These are phyloP conservation scores for Formicarius rufipectus DNA, from an alignment of 2,113 vertebrate species.

Conservation along the genomic window DNA sequence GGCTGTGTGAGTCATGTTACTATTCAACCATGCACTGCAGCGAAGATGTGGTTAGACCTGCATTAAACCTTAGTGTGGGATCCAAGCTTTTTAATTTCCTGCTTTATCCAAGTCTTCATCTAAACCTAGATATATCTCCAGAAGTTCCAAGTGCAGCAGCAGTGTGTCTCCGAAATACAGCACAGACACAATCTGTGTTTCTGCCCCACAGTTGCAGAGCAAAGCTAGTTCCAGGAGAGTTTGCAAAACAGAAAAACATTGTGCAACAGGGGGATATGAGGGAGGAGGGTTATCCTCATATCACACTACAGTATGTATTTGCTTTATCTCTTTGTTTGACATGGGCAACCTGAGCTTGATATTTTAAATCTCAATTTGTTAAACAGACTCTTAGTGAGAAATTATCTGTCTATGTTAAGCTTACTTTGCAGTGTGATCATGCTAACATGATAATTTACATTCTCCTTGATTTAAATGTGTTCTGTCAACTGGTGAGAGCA, in stretches of 20 bases:
- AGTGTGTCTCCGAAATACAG: background rate
- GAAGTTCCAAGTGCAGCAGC: background rate
- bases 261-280: background rate
- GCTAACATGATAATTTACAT: background rate
- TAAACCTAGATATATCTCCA: background rate
- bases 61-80: background rate
- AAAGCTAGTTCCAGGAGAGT: background rate
- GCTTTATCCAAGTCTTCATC: background rate
- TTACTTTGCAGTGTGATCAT: background rate
- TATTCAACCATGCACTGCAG: fast-evolving
- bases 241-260: background rate
- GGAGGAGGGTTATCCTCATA: fast-evolving
- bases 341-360: background rate
- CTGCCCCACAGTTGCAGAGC: background rate
- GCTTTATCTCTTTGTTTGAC: background rate
- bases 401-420: background rate
- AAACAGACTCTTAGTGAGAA: background rate
- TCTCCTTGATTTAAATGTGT: background rate
- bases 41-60: background rate
- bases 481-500: background rate
- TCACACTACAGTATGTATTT: too few relatives aligned
- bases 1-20: fast-evolving
- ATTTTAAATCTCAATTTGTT: background rate
- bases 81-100: background rate
- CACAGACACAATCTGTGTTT: background rate